Evolutionary conservation across 2,113 vertebrate genomes (phyloP).

Genomic region (Vanacampus margaritifer): DNA sequence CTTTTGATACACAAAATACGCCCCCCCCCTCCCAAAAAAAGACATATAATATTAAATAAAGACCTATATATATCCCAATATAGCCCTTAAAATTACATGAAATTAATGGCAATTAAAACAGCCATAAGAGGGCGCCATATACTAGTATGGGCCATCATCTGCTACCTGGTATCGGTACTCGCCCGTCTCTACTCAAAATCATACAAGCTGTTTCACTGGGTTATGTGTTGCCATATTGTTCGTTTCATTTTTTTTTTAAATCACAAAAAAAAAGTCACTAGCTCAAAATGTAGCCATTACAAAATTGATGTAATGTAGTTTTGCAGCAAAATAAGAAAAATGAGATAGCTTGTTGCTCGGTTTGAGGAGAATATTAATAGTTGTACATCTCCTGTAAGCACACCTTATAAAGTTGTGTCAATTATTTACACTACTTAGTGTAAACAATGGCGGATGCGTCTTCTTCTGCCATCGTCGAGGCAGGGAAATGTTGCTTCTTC

Average conservation of each 20-base stretch:
- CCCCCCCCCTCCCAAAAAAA: too few species aligned
- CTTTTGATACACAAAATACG: too few species aligned
- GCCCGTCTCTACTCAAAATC: background rate
- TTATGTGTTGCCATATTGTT: background rate
- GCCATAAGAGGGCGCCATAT: too few species aligned
- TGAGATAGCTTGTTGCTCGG: constrained; percentile 17
- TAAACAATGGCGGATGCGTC: constrained; percentile 2
- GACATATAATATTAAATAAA: too few species aligned
- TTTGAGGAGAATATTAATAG: constrained; percentile 20
- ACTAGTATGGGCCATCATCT: too few species aligned
- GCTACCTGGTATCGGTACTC: too few species aligned
- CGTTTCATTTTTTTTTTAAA: background rate
- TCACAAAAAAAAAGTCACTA: background rate
- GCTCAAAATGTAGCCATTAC: background rate
- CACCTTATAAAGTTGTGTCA: background rate
- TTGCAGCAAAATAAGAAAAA: constrained; percentile 15
- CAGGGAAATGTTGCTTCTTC: constrained; percentile 25
- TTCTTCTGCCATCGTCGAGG: background rate
- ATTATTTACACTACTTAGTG: constrained; percentile 3
- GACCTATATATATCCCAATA: too few species aligned
- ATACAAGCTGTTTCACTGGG: background rate
- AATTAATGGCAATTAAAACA: too few species aligned
- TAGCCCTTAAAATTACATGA: too few species aligned
- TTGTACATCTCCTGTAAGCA: constrained; percentile 15
- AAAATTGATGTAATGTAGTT: constrained; percentile 32